These are phyloP conservation scores for Mythimna impura DNA, from an alignment of 2,888 invertebrate species.

Conservation along the genomic window DNA sequence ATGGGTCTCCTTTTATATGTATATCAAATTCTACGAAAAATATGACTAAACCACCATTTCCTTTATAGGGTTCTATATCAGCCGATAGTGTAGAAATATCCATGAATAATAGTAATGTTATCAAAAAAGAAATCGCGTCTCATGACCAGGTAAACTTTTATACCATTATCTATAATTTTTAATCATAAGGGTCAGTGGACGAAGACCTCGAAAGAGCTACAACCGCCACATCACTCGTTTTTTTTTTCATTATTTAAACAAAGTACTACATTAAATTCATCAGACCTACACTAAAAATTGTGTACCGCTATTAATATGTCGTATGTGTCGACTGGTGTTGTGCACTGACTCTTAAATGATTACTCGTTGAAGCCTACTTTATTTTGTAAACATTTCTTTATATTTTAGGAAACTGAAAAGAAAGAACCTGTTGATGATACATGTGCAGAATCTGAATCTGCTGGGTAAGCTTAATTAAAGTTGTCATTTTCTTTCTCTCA, in stretches of 20 bases:
- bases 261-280: not conserved
- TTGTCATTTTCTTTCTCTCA: not conserved
- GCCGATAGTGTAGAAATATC: conserved; percentile 83
- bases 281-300: not conserved
- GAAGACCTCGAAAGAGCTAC: not conserved
- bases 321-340: not conserved
- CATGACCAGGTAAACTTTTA: conserved; percentile 66
- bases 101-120: conserved; percentile 74
- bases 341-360: not conserved
- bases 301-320: too few relatives aligned
- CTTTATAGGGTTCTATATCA: conserved; percentile 83
- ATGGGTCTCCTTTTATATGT: not conserved
- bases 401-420: conserved; percentile 70
- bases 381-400: not conserved
- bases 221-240: not conserved
- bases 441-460: conserved; percentile 83
- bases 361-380: not conserved
- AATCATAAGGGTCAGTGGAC: not conserved
- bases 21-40: not conserved
- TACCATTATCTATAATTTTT: not conserved
- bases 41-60: conserved; percentile 5
- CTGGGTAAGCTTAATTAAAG: conserved; percentile 71
- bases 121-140: conserved; percentile 69
- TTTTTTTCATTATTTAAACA: not conserved
- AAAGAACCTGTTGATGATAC: conserved; percentile 78